Evolutionary conservation across 1,140 invertebrate species (phyloP).

Genomic region (Apis florea): DNA sequence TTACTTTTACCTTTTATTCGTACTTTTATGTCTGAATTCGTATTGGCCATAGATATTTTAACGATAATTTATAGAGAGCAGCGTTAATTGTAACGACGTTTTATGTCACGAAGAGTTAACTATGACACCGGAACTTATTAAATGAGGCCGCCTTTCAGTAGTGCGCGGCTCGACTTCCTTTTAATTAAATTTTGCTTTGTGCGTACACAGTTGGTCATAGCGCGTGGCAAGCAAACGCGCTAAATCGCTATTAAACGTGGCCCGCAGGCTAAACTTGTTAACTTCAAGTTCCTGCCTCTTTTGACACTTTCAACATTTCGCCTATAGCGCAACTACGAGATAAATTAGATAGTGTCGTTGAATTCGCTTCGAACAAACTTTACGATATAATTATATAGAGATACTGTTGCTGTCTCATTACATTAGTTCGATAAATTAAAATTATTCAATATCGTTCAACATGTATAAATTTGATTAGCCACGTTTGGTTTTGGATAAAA

Average conservation of each 20-base stretch:
- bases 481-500: too few species aligned
- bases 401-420: too few species aligned
- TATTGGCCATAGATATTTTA: not conserved
- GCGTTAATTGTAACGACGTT: constrained; percentile 15
- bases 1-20: not conserved
- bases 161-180: not conserved
- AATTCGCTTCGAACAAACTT: too few species aligned
- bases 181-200: constrained; percentile 55
- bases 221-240: constrained; percentile 1
- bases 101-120: not conserved
- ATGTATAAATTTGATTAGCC: too few species aligned
- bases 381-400: too few species aligned
- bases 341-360: not conserved
- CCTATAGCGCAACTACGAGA: not conserved
- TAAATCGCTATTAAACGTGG: constrained; percentile 45
- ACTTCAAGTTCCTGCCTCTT: constrained; percentile 24
- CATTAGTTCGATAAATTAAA: too few species aligned
- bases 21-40: too few species aligned
- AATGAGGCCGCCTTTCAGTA: constrained; percentile 18
- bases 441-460: too few species aligned
- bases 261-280: constrained; percentile 29
- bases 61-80: not conserved
- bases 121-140: constrained; percentile 29
- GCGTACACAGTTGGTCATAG: constrained; percentile 10
- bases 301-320: not conserved